Evolutionary conservation across 2,113 vertebrate genomes (phyloP).

Genomic region (Salvelinus alpinus): DNA sequence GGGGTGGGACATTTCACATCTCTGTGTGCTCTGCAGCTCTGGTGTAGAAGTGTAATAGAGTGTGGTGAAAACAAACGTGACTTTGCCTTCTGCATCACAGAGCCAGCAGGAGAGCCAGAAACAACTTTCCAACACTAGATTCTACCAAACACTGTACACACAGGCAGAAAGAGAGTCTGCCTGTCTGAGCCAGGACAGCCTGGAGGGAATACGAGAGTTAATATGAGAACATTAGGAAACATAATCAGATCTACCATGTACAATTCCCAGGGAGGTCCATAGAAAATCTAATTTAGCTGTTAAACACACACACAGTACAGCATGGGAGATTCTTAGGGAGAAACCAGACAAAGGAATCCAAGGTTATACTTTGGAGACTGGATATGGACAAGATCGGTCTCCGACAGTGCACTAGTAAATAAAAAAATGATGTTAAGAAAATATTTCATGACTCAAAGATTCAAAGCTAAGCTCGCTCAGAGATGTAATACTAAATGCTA

Average conservation of each 20-base stretch:
- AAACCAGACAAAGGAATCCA: conserved; percentile 45
- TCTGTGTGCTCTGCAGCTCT: conserved; percentile 40
- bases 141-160: background rate
- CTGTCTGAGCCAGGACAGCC: conserved; percentile 9
- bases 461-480: no score
- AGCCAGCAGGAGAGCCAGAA: background rate
- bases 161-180: conserved; percentile 7
- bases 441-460: no score
- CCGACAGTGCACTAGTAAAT: no score
- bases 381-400: no score
- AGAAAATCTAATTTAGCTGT: conserved; percentile 47
- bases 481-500: no score
- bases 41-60: no score
- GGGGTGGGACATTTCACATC: conserved; percentile 68
- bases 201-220: conserved; percentile 17
- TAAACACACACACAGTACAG: conserved; percentile 11
- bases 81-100: no score
- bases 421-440: no score
- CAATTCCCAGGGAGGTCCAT: conserved; percentile 25
- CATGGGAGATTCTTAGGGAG: conserved; percentile 52
- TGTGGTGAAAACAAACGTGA: no score
- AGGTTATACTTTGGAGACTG: background rate
- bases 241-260: conserved; percentile 36
- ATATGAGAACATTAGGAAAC: conserved; percentile 29
- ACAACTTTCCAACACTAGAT: background rate